phyloP scores from a whole-genome alignment of 1,140 invertebrate genomes.

The Pomacea maculata region DNA sequence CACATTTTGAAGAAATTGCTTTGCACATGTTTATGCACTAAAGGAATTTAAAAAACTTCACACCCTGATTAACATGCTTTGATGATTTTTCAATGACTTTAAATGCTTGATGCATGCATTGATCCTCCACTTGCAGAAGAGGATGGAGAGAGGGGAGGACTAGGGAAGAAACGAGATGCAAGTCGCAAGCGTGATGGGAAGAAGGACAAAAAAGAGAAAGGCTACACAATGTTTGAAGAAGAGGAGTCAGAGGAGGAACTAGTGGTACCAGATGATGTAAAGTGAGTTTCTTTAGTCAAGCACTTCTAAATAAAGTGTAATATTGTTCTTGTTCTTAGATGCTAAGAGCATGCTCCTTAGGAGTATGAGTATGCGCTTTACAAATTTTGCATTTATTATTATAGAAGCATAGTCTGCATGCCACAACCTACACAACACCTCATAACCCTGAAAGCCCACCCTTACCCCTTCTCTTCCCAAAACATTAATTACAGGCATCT shows the following conservation, averaged over 20 bases:
- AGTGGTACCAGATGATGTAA: slow-evolving; percentile 75
- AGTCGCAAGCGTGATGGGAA: slow-evolving; percentile 53
- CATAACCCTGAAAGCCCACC: not conserved
- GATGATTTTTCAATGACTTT: not conserved
- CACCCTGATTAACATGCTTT: too few species aligned
- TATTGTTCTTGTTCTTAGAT: too few species aligned
- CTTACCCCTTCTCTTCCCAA: not conserved
- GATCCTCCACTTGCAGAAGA: not conserved
- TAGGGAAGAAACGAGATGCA: slow-evolving; percentile 38
- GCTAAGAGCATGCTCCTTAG: too few species aligned
- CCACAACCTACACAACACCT: not conserved
- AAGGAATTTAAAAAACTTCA: too few species aligned
- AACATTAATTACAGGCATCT: too few species aligned
- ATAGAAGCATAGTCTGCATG: not conserved
- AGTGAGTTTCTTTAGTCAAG: slow-evolving; percentile 69
- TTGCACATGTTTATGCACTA: too few species aligned
- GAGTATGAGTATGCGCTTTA: too few species aligned
- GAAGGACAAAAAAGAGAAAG: slow-evolving; percentile 66
- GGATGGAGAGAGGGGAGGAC: slow-evolving; percentile 14
- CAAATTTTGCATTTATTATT: too few species aligned
- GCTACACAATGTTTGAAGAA: slow-evolving; percentile 90
- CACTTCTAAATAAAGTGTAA: not conserved
- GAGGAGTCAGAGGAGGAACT: slow-evolving; percentile 90
- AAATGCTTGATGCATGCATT: not conserved
- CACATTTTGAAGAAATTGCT: too few species aligned